Conservation (phyloP, 2,113 vertebrate genomes). For the Stigmatopora argus region DNA sequence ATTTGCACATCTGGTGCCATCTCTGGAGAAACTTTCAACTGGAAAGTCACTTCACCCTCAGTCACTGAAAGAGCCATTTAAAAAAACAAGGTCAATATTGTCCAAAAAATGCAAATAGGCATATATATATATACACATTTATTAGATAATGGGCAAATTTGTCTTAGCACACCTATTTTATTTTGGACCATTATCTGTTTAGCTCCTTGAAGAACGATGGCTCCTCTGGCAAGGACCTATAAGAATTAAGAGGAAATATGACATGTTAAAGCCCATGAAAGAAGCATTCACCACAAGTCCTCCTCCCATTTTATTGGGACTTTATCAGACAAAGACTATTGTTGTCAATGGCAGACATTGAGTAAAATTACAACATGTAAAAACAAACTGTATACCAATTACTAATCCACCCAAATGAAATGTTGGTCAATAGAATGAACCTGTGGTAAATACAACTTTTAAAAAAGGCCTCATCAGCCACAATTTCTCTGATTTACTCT, state of each 20-base stretch:
- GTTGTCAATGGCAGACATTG: no score
- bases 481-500: neutral
- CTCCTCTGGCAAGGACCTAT: conserved; percentile 72
- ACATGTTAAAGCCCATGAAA: conserved; percentile 3
- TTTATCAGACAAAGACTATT: no score
- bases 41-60: conserved; percentile 65
- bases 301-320: no score
- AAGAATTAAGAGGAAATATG: conserved; percentile 4
- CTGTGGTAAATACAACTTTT: neutral
- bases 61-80: conserved; percentile 38
- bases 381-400: no score
- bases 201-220: conserved; percentile 62
- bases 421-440: neutral
- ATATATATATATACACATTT: neutral
- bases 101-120: neutral
- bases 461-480: neutral
- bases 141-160: neutral
- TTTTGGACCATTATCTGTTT: conserved; percentile 38
- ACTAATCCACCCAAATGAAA: no score
- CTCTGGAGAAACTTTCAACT: conserved; percentile 58
- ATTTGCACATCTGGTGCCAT: conserved; percentile 63
- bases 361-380: neutral
- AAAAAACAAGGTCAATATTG: neutral
- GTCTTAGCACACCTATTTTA: conserved; percentile 21
- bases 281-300: no score